Evolutionary conservation across 64 coral and sea anemone species (phyloP), one percentile per base, ranked within the genome.

Genomic region (Stichodactyla helianthus): DNA sequence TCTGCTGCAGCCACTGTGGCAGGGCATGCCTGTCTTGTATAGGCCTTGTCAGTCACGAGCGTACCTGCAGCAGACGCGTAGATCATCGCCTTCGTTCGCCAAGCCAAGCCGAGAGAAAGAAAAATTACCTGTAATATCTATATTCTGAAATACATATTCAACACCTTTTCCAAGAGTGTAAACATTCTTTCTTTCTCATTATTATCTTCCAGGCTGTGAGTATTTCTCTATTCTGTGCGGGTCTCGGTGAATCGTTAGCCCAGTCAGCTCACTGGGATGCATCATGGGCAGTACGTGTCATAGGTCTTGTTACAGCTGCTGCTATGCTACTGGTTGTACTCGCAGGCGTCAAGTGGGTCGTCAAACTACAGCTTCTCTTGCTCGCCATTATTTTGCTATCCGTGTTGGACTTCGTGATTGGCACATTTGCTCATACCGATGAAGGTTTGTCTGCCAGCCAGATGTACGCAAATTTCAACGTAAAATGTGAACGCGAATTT

Each of bases 281-380:
- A 79, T 59, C 87, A 56, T 99, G 97, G 97, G 97, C 97, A 53
- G 97, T 94, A 18, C 93, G 93, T 7, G 88, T 92, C 19, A 99
- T 99, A 52, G 97, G 93, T 51, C 88, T 99, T 2, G 81, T 89
- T 17, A 94, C 97, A n/a, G 91, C 97, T 26, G 26, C 90, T 28
- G 86, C 89, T 10, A 81, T 99, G 23, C 59, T 99, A 51, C 26
- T 92, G 6, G 93, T 99, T 19, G 93, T 99, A 27, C 90, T 99
- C n/a, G 97, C 97, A 59, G 97, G 97, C 0, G 97, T 99, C 59
- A 99, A 99, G 64, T 99, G 97, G 97, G 97, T 99, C 9, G 97
- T 99, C 23, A 99, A 99, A 77, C 71, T 99, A 16, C 97, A 99
- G 56, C 82, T 99, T 17, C 64, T 99, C 11, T 92, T 99, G 16